Base-by-base conservation (phyloP, 2,888 invertebrate species). In the Erpobdella octoculata region DNA sequence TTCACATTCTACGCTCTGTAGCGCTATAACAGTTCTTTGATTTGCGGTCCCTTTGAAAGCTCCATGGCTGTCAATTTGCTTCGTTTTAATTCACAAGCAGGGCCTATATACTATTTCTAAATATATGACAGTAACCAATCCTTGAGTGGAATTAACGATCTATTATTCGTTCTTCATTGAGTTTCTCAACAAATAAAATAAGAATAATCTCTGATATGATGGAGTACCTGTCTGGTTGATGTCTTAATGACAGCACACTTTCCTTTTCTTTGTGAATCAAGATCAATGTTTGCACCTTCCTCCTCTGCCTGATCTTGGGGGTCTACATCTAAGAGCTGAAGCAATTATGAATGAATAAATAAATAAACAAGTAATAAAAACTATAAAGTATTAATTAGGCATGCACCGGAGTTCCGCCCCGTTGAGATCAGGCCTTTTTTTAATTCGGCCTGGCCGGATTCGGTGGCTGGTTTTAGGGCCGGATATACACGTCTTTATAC, bases 161-260 rank as follows among this genome's bases (percentile, higher is more conserved):
- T 15, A 21, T 9, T 59, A 21, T 59, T 9, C 12, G 12, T 59
- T 21, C 25, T 59, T 59, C n/a, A 12, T 21, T 41, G 46, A 18
- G 12, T 41, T 41, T 15, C 18, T 12, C 12, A 15, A 41, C 46
- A 41, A 41, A n/a, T n/a, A n/a, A n/a, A n/a, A n/a, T n/a, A n/a
- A n/a, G n/a, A n/a, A n/a, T n/a, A n/a, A n/a, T n/a, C n/a, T n/a
- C n/a, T n/a, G n/a, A n/a, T n/a, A n/a, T n/a, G n/a, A 33, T 41
- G n/a, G 66, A 71, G 71, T 76, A 86, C 86, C 82, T 87, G 87
- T 77, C 97, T 87, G 0, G 98, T 99, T 0, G 97, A 97, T 0
- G 98, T 99, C 84, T 99, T 99, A 76, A 99, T 97, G 31, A 99
- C 98, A 1, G 98, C 98, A 85, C 98, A 98, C 86, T 98, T 98